phyloP scores from a whole-genome alignment of 2,113 vertebrate genomes.

The Dicerorhinus sumatrensis region DNA sequence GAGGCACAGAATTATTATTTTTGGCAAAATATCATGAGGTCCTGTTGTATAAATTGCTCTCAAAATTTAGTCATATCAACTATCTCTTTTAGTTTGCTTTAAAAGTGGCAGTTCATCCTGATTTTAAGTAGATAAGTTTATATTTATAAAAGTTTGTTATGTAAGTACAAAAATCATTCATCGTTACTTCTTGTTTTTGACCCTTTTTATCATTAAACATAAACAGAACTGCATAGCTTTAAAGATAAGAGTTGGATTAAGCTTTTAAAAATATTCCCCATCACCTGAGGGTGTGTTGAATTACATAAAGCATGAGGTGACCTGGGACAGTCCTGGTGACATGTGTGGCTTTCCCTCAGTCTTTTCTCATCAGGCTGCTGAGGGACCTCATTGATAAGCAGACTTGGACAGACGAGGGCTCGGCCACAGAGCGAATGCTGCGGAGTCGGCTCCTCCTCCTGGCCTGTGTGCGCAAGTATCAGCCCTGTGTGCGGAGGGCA shows the following conservation, averaged over 20 bases:
- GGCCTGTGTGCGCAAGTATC: conserved; percentile 88
- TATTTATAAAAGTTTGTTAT: neutral
- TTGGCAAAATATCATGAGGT: conserved; percentile 31
- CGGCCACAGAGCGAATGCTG: conserved; percentile 89
- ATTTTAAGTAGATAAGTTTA: conserved; percentile 21
- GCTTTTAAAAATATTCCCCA: neutral
- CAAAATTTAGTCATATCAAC: conserved; percentile 24
- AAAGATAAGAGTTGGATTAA: neutral
- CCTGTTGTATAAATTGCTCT: conserved; percentile 28
- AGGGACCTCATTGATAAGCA: conserved; percentile 91
- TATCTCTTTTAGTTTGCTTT: neutral
- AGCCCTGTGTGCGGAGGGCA: conserved; percentile 90
- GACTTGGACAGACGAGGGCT: conserved; percentile 92
- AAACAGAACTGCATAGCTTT: neutral
- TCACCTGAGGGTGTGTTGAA: neutral
- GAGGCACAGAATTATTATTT: neutral
- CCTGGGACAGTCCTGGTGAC: neutral
- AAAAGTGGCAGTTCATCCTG: neutral
- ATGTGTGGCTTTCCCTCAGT: conserved; percentile 77
- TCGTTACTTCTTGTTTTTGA: neutral
- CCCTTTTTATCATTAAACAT: conserved; percentile 14
- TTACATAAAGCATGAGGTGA: neutral
- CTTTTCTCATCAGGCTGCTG: conserved; percentile 91
- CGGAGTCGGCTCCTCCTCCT: conserved; percentile 91
- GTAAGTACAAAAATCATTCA: neutral